Evolutionary conservation across 1,140 invertebrate genomes (phyloP).

Genomic region (Drosophila athabasca): DNA sequence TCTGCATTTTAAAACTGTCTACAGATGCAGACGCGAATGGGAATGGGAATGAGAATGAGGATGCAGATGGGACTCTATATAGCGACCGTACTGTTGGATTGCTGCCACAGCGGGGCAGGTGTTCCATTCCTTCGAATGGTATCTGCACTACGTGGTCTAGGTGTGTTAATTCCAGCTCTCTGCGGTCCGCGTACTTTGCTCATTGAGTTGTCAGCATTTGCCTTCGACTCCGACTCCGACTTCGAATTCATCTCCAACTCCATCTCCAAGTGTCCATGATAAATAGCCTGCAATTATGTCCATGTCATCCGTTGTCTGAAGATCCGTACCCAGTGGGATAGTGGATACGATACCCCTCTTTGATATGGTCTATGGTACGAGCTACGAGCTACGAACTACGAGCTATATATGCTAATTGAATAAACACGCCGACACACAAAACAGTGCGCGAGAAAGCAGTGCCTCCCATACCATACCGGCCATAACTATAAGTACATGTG

Average conservation of each 20-base stretch:
- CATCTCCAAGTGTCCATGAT: conserved; percentile 59
- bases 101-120: conserved; percentile 74
- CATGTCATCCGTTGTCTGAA: conserved; percentile 53
- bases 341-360: conserved; percentile 2
- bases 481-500: conserved; percentile 35
- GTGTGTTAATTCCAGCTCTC: conserved; percentile 70
- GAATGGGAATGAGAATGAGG: conserved; percentile 1
- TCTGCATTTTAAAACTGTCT: conserved; percentile 77
- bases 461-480: neutral
- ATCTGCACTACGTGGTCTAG: conserved; percentile 70
- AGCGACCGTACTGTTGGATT: neutral
- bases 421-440: conserved; percentile 74
- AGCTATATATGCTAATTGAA: conserved; percentile 69
- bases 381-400: neutral
- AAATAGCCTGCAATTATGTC: conserved; percentile 80
- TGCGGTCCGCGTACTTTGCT: conserved; percentile 56
- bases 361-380: conserved; percentile 39
- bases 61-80: neutral
- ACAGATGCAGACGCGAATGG: conserved; percentile 15
- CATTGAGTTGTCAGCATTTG: conserved; percentile 76
- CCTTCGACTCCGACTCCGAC: too few relatives aligned
- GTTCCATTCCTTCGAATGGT: conserved; percentile 52
- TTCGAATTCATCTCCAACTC: too few relatives aligned
- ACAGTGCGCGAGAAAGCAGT: conserved; percentile 57
- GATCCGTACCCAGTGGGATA: neutral